These are phyloP conservation scores for Trichonephila clavata DNA, from an alignment of 1,140 invertebrate species.

Conservation along the genomic window DNA sequence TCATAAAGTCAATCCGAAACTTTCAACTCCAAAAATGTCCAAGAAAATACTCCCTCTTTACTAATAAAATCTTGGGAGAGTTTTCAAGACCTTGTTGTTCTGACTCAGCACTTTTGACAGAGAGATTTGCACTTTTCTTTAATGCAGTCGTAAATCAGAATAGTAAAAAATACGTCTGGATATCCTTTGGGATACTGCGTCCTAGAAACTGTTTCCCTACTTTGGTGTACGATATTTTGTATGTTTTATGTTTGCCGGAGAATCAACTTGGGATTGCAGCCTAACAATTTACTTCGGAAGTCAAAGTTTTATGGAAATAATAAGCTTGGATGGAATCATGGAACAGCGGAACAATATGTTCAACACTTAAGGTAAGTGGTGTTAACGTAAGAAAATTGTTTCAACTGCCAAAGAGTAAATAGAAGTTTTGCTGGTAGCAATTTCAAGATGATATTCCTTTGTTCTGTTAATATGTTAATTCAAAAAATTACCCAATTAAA, in stretches of 20 bases:
- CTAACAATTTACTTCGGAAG: background rate
- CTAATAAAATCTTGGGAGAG: background rate
- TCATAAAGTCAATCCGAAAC: background rate
- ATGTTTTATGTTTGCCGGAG: background rate
- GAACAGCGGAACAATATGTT: background rate
- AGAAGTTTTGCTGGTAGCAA: no score
- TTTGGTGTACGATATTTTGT: background rate
- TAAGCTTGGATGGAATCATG: background rate
- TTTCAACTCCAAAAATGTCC: background rate
- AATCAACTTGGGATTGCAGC: background rate
- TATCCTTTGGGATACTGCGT: background rate
- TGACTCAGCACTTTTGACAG: background rate
- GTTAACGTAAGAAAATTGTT: no score
- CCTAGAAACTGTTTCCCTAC: background rate
- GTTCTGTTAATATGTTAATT: no score
- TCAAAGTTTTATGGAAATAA: constrained; percentile 9
- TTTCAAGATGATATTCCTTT: no score
- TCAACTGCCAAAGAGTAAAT: no score
- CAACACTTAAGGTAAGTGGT: no score
- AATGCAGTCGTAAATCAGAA: background rate
- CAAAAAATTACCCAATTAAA: no score
- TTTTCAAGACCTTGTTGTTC: background rate
- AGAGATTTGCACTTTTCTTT: constrained; percentile 8
- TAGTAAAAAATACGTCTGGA: background rate
- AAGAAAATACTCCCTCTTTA: background rate